Base-by-base conservation (phyloP, 2,113 vertebrate genomes). In the Lonchura striata region DNA sequence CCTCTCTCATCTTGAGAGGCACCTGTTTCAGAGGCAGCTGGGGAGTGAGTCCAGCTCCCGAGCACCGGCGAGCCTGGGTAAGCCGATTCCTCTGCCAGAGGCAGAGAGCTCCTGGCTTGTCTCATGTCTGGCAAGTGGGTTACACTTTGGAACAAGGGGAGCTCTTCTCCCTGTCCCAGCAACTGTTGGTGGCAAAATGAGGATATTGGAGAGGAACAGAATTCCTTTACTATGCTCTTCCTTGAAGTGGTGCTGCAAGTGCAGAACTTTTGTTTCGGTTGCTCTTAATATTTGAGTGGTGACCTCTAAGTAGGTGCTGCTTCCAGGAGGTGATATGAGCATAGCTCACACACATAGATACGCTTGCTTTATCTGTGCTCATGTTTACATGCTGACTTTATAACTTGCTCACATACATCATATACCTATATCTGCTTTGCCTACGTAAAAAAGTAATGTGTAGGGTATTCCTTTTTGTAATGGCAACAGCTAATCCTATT, bases 281-380 rank as follows among this genome's bases (percentile, higher is more conserved):
- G 35, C 39, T 74, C 20, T 49, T 75, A 37, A 12, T 70, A 18
- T 21, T 52, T 31, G 16, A 74, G n/a, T 74, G 41, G 18, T 39
- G 39, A 64, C 31, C 13, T 76, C 79, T 35, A 53, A 60, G 30
- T 37, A 28, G 42, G 31, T 52, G 61, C 22, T 65, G 72, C 18
- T 52, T 86, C n/a, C 50, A 60, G 33, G 18, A 70, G 33, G 6
- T 33, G 47, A 11, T 46, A 18, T 1, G 13, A 77, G 41, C 31
- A 9, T 15, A 27, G 46, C 18, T 33, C 4, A 13, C 15, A 21
- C 17, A 5, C 1, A 2, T 1, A 11, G 15, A 11, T 22, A 2
- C 9, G 1, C 19, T 66, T 28, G 13, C 28, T 79, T 60, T 28
- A 39, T 27, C n/a, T 41, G 0, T 77, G 41, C 19, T 77, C 5